Evolutionary conservation across 2,888 invertebrate species (phyloP).

Genomic region (Netelia inedita): DNA sequence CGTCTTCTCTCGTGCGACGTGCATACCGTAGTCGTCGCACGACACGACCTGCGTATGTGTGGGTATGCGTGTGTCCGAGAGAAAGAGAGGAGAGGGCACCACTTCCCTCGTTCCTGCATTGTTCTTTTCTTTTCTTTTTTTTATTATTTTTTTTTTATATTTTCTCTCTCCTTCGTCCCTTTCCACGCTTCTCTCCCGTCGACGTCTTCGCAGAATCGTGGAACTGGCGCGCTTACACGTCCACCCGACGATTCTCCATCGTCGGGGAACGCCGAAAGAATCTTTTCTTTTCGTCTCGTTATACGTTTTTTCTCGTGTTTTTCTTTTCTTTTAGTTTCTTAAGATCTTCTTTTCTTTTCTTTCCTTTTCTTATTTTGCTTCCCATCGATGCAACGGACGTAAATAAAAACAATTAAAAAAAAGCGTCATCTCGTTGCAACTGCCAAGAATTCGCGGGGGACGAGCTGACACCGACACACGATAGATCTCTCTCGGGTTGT

Average conservation of each 20-base stretch:
- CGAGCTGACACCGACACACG: slow-evolving; percentile 30
- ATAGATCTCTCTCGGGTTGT: slow-evolving; percentile 46
- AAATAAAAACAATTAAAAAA: slow-evolving; percentile 10
- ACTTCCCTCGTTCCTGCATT: slow-evolving; percentile 63
- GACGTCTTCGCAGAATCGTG: slow-evolving; percentile 56
- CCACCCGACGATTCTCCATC: slow-evolving; percentile 10
- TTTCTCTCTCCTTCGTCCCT: not conserved
- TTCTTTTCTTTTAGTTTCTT: slow-evolving; percentile 69
- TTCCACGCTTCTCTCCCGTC: slow-evolving; percentile 15
- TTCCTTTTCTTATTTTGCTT: slow-evolving; percentile 69
- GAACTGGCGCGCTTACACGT: slow-evolving; percentile 4
- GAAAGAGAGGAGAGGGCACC: slow-evolving; percentile 27
- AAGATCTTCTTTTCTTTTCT: slow-evolving; percentile 68
- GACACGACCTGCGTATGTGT: not conserved
- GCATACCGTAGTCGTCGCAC: slow-evolving; percentile 43
- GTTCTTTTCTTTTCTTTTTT: slow-evolving; percentile 57
- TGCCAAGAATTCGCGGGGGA: slow-evolving; percentile 1
- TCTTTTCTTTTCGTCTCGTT: slow-evolving; percentile 40
- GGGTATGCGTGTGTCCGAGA: slow-evolving; percentile 31
- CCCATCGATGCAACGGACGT: not conserved
- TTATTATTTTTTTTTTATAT: not conserved
- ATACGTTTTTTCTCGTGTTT: slow-evolving; percentile 62
- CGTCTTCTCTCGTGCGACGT: slow-evolving; percentile 49
- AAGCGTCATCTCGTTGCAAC: slow-evolving; percentile 12
- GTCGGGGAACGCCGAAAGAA: slow-evolving; percentile 11